These are phyloP conservation scores for Grallaria varia DNA, from an alignment of 2,113 vertebrate genomes.

Conservation along the genomic window DNA sequence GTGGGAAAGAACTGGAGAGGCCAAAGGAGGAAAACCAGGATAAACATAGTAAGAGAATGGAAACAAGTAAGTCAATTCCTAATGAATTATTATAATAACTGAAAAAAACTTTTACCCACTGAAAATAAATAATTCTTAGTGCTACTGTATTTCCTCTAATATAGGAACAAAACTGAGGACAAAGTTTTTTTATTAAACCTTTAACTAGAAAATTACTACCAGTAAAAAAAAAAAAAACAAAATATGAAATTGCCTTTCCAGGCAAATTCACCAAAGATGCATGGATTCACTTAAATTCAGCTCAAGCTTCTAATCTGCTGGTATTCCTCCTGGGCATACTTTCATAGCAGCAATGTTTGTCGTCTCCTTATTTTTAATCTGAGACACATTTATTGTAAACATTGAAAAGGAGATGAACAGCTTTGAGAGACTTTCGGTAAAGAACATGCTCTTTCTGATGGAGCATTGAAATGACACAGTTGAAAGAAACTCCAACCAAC, in stretches of 20 bases:
- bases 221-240: background rate
- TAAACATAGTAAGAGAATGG: background rate
- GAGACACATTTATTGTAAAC: slow-evolving; percentile 50
- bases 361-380: slow-evolving; percentile 51
- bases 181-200: background rate
- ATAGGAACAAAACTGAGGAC: background rate
- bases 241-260: slow-evolving; percentile 27
- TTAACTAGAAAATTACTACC: slow-evolving; percentile 38
- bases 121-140: background rate
- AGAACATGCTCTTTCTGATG: slow-evolving; percentile 1
- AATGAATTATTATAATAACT: background rate
- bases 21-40: background rate
- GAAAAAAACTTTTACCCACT: background rate
- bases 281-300: slow-evolving; percentile 40
- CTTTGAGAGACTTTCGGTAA: slow-evolving; percentile 16
- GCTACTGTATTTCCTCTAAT: background rate
- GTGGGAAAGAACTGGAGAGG: background rate
- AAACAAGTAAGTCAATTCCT: background rate
- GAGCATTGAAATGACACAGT: slow-evolving; percentile 13
- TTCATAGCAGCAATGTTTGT: slow-evolving; percentile 47
- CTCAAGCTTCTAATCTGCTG: slow-evolving; percentile 49
- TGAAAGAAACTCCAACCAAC: slow-evolving; percentile 20
- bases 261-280: slow-evolving; percentile 48
- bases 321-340: slow-evolving; percentile 48
- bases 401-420: slow-evolving; percentile 34